Evolutionary conservation across 1,140 invertebrate genomes (phyloP).

Genomic region (Teleopsis dalmanni): DNA sequence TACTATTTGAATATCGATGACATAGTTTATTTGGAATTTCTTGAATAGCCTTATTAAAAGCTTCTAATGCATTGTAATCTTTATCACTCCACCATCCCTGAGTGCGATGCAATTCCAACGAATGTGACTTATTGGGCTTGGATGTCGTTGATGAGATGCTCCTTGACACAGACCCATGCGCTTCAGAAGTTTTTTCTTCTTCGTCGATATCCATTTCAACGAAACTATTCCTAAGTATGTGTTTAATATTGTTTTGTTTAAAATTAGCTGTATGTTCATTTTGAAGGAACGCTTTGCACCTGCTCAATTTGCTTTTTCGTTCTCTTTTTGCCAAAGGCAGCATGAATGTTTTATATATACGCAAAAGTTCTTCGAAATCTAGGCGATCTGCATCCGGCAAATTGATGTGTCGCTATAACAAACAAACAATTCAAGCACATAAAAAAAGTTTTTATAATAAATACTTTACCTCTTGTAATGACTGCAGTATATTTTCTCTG

Average conservation of each 20-base stretch:
- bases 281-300: background rate
- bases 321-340: slow-evolving; percentile 10
- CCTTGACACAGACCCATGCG: too few relatives aligned
- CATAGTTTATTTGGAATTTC: too few relatives aligned
- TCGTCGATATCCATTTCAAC: slow-evolving; percentile 6
- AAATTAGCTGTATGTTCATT: background rate
- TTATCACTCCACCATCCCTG: too few relatives aligned
- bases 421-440: background rate
- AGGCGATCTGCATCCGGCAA: slow-evolving; percentile 3
- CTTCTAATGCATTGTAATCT: too few relatives aligned
- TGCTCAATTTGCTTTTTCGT: background rate
- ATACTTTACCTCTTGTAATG: slow-evolving; percentile 5
- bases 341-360: slow-evolving; percentile 9
- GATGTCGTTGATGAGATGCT: too few relatives aligned
- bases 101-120: too few relatives aligned
- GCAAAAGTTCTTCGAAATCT: slow-evolving; percentile 3
- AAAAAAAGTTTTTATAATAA: background rate
- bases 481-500: too few relatives aligned
- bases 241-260: background rate
- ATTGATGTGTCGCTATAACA: slow-evolving; percentile 4
- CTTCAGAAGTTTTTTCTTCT: too few relatives aligned
- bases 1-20: too few relatives aligned
- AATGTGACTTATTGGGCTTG: too few relatives aligned
- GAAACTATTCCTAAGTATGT: background rate
- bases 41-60: too few relatives aligned